Evolutionary conservation across 2,888 invertebrate species (phyloP), one percentile per base, ranked within the genome.

Genomic region (Sinelater perroti): DNA sequence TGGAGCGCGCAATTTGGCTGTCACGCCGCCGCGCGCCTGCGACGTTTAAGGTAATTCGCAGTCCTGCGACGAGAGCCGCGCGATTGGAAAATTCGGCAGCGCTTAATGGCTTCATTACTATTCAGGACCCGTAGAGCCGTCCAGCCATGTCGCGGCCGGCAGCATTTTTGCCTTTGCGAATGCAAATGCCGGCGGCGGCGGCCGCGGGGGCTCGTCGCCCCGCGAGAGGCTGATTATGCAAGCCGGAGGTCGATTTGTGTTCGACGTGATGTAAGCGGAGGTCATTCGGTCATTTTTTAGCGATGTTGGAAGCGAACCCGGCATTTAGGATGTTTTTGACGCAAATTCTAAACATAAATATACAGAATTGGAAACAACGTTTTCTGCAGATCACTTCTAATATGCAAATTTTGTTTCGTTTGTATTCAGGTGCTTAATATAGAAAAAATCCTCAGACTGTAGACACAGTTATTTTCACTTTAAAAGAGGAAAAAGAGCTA

Each of bases 11-110:
- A 40, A 40, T 40, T 40, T 40, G 14, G 24, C 40, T 24, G 40
- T 40, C 40, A 40, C n/a, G 2, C 40, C 40, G 28, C 28, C 50
- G 40, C 14, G 16, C 26, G 21, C 18, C 30, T 8, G 7, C 36
- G 28, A 50, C 50, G 50, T 38, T 28, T 30, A 36, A 40, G 31
- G 20, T 28, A 50, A 38, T 50, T 36, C 20, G 11, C 30, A 50
- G 30, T 38, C 50, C 38, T 38, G 38, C 50, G 28, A 49, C 36
- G 49, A 28, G 28, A 26, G 26, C 50, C 20, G 28, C 38, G 36
- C 31, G 31, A 46, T 46, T 46, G 11, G 20, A 44, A 40, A 38
- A 20, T 38, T 40, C 18, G 35, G 24, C 40, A 11, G 11, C 18
- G 2, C 14, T 24, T 40, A 40, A 40, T 40, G 24, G 40, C 40